Base-by-base conservation (phyloP, 2,888 invertebrate species). In the Drosophila pseudotalamancana region DNA sequence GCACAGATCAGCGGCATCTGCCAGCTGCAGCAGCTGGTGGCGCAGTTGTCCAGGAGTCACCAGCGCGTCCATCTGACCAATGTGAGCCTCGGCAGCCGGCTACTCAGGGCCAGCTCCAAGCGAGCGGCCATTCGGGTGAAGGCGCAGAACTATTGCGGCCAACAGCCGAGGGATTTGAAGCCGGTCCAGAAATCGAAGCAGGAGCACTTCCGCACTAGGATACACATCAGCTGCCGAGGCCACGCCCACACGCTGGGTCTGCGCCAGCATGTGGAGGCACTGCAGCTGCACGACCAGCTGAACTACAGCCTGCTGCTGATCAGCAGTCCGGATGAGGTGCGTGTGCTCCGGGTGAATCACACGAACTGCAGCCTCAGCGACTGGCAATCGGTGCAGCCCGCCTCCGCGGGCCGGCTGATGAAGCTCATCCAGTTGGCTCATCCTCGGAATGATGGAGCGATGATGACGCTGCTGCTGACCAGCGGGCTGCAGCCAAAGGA, bases 341-440 rank as follows among this genome's bases (percentile, higher is more conserved):
- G 90, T 5, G 67, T 90, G 11, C 54, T 91, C 21, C 85, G 72
- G 32, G 63, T 89, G 12, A 51, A 79, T 27, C 54, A 43, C 18
- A 21, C 50, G 0, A 74, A 67, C 0, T 82, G 80, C 40, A 73
- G 71, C 4, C 54, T 90, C 0, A 70, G 51, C 12, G 89, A 90
- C 34, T 89, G 89, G 89, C 90, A 90, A 25, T 80, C 87, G 0
- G 42, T 91, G 5, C 72, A 61, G 0, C 67, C 73, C 3, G 78
- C 87, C 12, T 29, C 60, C 0, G 72, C 88, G 4, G 90, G 90
- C 0, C 76, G 75, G 3, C 53, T 80, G 1, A 66, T 90, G 49
- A 81, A 74, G 12, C 49, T 90, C 0, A 56, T 84, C 9, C 69
- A 66, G 14, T 37, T 79, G 9, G 21, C 62, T 23, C 35, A 29